Evolutionary conservation across 2,888 invertebrate genomes (phyloP).

Genomic region (Brachypalpus laphriformis): DNA sequence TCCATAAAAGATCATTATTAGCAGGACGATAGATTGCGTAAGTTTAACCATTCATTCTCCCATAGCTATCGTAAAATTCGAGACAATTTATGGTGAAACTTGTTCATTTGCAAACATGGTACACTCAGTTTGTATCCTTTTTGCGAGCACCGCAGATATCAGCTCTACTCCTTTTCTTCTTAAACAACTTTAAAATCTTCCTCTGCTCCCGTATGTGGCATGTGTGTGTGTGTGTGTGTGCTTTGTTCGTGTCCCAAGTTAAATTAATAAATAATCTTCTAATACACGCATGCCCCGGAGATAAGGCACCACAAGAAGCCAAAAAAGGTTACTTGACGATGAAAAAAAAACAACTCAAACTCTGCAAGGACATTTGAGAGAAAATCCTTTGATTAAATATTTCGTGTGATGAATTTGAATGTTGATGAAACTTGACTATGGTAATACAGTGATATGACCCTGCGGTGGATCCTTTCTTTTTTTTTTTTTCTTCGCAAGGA

Average conservation of each 20-base stretch:
- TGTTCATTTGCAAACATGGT: slow-evolving; percentile 34
- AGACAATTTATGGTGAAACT: slow-evolving; percentile 60
- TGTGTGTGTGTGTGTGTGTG: slow-evolving; percentile 14
- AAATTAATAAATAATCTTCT: slow-evolving; percentile 53
- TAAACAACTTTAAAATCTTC: slow-evolving; percentile 27
- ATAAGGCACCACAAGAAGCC: neutral
- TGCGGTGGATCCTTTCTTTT: neutral
- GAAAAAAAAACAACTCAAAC: neutral
- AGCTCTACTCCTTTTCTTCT: neutral
- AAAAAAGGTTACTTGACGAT: neutral
- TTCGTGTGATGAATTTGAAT: slow-evolving; percentile 68
- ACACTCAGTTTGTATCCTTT: slow-evolving; percentile 41
- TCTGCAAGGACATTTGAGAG: slow-evolving; percentile 43
- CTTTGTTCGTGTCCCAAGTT: slow-evolving; percentile 46
- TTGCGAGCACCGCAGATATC: neutral
- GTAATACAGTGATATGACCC: neutral
- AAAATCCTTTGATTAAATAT: slow-evolving; percentile 68
- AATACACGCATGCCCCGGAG: slow-evolving; percentile 35
- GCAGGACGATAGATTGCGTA: slow-evolving; percentile 56
- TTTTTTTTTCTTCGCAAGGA: neutral
- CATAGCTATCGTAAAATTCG: slow-evolving; percentile 52
- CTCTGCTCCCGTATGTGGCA: slow-evolving; percentile 18
- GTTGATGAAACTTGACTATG: slow-evolving; percentile 22
- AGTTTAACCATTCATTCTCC: slow-evolving; percentile 55
- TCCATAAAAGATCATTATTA: slow-evolving; percentile 64